Evolutionary conservation across 2,797 vertebrate genomes (phyloP).

Genomic region (Diceros bicornis): DNA sequence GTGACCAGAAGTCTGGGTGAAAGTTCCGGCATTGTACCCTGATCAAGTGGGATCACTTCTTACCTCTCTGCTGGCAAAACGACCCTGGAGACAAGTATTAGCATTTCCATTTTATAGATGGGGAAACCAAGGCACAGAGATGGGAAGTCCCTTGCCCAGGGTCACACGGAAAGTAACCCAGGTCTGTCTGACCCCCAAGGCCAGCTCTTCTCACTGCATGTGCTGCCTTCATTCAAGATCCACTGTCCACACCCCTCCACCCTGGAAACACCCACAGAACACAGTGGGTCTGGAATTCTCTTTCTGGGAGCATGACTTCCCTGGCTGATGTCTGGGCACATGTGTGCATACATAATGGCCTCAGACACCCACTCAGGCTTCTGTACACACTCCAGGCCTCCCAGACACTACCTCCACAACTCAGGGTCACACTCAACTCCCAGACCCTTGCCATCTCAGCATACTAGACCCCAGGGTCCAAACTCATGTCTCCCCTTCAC

Average conservation of each 20-base stretch:
- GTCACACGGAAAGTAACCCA: not conserved
- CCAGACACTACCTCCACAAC: not conserved
- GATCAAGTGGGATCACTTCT: not conserved
- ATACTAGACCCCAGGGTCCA: not conserved
- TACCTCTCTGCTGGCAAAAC: not conserved
- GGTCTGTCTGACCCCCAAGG: not conserved
- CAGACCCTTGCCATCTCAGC: not conserved
- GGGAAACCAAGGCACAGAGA: slow-evolving; percentile 15
- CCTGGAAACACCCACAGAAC: not conserved
- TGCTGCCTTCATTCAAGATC: not conserved
- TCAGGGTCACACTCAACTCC: not conserved
- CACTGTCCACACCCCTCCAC: not conserved
- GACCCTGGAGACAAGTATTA: not conserved
- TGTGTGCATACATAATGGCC: not conserved
- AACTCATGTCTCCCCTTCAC: not conserved
- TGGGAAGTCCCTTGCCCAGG: not conserved
- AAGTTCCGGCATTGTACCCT: not conserved
- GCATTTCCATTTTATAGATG: not conserved
- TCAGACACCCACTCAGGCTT: not conserved
- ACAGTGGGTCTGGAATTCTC: not conserved
- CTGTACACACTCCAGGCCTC: not conserved
- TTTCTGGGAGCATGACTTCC: not conserved
- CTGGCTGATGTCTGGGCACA: not conserved
- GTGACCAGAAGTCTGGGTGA: not conserved
- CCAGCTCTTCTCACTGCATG: not conserved